Conservation (phyloP, 1,140 invertebrate genomes). For the Drosophila asahinai region DNA sequence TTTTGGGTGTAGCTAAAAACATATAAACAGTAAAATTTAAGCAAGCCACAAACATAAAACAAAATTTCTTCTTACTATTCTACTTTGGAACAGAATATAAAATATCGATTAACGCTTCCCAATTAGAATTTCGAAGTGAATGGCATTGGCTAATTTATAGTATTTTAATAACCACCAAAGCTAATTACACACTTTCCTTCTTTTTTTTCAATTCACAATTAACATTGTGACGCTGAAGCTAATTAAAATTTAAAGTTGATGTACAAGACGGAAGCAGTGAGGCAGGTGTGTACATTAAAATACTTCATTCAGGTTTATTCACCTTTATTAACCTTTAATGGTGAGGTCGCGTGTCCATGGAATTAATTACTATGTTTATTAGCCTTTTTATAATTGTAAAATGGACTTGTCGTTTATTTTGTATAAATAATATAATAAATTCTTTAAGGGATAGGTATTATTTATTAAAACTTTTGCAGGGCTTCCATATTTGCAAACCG, state of each 20-base stretch:
- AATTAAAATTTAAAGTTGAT: constrained; percentile 40
- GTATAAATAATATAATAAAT: not conserved
- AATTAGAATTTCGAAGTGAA: constrained; percentile 1
- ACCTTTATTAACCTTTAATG: constrained; percentile 3
- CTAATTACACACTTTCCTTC: constrained; percentile 24
- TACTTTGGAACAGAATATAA: not conserved
- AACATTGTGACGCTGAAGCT: constrained; percentile 20
- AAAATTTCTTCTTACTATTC: not conserved
- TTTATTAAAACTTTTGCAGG: not conserved
- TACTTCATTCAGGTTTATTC: constrained; percentile 15
- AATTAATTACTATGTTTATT: not conserved
- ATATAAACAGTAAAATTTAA: too few species aligned
- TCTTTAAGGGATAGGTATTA: not conserved
- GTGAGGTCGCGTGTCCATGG: constrained; percentile 10
- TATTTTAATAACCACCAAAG: constrained; percentile 2
- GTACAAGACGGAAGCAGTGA: constrained; percentile 11
- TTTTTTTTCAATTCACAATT: constrained; percentile 28
- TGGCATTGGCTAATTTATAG: constrained; percentile 6
- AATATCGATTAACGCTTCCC: not conserved
- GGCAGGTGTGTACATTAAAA: constrained; percentile 11
- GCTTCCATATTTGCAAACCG: not conserved
- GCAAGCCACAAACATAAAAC: not conserved
- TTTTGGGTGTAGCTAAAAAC: too few species aligned
- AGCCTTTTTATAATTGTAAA: not conserved
- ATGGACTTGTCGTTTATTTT: not conserved